These are phyloP conservation scores for Harpalus rubripes DNA, from an alignment of 2,888 invertebrate genomes.

Conservation along the genomic window DNA sequence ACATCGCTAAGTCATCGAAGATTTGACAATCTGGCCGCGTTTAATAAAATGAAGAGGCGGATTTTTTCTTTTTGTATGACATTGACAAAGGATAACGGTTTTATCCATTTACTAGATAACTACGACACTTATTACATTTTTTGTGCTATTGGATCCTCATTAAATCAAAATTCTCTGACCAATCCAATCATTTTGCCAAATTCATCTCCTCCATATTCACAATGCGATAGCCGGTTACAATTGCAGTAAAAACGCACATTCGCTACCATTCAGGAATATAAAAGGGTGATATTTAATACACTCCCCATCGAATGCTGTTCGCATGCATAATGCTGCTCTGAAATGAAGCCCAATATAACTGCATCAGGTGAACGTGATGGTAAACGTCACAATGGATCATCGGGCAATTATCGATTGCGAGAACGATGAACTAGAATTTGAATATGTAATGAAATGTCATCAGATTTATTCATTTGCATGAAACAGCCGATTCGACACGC, in stretches of 20 bases:
- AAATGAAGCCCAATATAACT: not conserved
- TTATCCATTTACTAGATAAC: too few relatives aligned
- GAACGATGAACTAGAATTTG: slow-evolving; percentile 28
- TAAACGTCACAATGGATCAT: slow-evolving; percentile 7
- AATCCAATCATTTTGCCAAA: not conserved
- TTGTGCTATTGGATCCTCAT: not conserved
- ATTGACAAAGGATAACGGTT: too few relatives aligned
- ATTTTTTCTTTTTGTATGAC: too few relatives aligned
- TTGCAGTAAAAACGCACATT: not conserved
- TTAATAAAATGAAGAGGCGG: too few relatives aligned
- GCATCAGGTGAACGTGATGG: not conserved
- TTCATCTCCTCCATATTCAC: not conserved
- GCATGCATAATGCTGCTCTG: not conserved
- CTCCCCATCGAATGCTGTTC: not conserved
- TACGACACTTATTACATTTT: not conserved
- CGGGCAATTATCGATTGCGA: slow-evolving; percentile 51
- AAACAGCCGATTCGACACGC: slow-evolving; percentile 35
- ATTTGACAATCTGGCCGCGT: too few relatives aligned
- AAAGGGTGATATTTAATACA: not conserved
- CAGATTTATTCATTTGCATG: slow-evolving; percentile 56
- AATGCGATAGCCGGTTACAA: not conserved
- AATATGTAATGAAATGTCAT: slow-evolving; percentile 59
- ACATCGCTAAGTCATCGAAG: too few relatives aligned
- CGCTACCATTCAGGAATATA: not conserved
- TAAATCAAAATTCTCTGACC: not conserved